These are phyloP conservation scores for Torymus tubicola DNA, from an alignment of 2,888 invertebrate species.

Conservation along the genomic window DNA sequence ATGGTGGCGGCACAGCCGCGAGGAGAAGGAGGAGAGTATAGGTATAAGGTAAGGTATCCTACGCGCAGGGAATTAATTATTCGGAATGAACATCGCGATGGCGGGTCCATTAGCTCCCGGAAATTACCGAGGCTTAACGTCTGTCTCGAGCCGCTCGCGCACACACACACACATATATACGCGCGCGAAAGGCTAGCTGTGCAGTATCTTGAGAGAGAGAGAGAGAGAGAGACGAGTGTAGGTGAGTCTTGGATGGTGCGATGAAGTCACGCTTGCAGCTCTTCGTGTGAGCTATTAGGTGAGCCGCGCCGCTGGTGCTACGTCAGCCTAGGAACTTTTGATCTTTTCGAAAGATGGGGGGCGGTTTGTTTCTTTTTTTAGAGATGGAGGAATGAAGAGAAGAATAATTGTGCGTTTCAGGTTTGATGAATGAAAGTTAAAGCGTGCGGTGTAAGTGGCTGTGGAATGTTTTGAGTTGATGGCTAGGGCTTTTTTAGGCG, in stretches of 20 bases:
- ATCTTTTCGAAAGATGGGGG: background rate
- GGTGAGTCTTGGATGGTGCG: background rate
- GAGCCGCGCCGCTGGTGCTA: background rate
- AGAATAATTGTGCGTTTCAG: background rate
- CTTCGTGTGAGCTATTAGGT: constrained; percentile 35
- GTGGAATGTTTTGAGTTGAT: no score
- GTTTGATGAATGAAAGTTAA: background rate
- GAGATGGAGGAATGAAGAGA: background rate
- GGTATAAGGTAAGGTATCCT: constrained; percentile 2
- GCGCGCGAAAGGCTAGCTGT: no score
- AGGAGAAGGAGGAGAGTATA: background rate
- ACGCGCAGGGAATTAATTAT: constrained; percentile 70
- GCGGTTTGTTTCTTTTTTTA: background rate
- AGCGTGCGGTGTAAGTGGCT: no score
- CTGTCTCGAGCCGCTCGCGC: constrained; percentile 59
- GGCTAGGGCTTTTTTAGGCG: no score
- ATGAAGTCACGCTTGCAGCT: constrained; percentile 38
- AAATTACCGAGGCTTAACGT: constrained; percentile 70
- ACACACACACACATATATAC: no score
- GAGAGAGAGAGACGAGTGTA: constrained; percentile 34
- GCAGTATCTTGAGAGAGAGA: constrained; percentile 44
- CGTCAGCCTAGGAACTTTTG: constrained; percentile 28
- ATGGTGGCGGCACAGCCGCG: background rate
- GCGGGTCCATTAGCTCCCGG: constrained; percentile 73
- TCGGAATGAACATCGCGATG: constrained; percentile 70